Base-by-base conservation (phyloP, 92 coral and sea anemone species). In the Parazoanthus swiftii region DNA sequence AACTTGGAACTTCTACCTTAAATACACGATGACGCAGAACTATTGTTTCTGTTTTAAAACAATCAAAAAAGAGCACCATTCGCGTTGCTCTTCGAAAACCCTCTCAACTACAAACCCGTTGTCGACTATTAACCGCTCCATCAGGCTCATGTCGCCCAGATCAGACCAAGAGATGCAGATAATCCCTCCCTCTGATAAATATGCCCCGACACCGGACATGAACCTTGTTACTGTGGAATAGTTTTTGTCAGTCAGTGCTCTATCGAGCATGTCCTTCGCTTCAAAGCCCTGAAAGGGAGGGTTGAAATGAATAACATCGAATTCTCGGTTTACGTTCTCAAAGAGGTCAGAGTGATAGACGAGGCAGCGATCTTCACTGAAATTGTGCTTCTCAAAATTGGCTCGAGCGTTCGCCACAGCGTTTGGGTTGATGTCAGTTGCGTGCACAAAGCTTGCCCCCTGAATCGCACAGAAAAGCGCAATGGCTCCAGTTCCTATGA, bases 311-410 rank as follows among this genome's bases (percentile, higher is more conserved):
- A 74, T 74, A 39, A 74, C 44, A 36, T 74, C 78, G 44, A 74
- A 74, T 20, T 25, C 6, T 74, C 25, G 43, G 8, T 15, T 74
- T 36, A 74, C 21, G 44, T 74, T 74, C 78, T 74, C 78, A 39
- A 74, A 74, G 78, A 74, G 78, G 44, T 74, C 78, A 36, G 78
- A 74, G 78, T 74, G 20, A 29, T 74, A 74, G 43, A 48, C 78
- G 48, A 74, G 39, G 78, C 48, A 74, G 37, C 48, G 78, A 74
- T 74, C 78, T 15, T 74, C 78, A 15, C 46, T 8, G n/a, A 74
- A 74, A 39, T 3, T 74, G 48, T 74, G 48, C 20, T 36, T 74
- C 48, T 74, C 44, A 36, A 74, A 74, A 74, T 74, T 74, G n/a
- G 78, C 78, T 35, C 26, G 18, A 1, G 78, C 78, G 46, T 74